Evolutionary conservation across 2,888 invertebrate species (phyloP).

Genomic region (Temnothorax ravouxi): DNA sequence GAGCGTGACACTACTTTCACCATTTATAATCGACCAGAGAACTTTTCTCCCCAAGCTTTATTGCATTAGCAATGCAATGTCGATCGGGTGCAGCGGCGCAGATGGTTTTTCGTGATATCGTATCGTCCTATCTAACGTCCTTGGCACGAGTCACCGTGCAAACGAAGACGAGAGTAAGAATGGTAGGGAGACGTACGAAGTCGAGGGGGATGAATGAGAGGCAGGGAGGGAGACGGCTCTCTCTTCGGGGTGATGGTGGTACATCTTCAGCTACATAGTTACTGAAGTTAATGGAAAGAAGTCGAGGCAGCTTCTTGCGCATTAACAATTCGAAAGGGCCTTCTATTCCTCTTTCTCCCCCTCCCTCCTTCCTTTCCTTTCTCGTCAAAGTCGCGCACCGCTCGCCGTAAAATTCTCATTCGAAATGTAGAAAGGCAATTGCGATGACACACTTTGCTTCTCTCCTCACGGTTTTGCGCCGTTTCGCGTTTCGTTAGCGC

Average conservation of each 20-base stretch:
- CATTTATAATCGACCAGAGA: constrained; percentile 23
- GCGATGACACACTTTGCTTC: constrained; percentile 8
- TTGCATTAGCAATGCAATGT: constrained; percentile 55
- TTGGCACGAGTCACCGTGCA: constrained; percentile 58
- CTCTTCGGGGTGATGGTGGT: constrained; percentile 17
- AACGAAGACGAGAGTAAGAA: constrained; percentile 54
- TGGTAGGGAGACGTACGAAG: constrained; percentile 10
- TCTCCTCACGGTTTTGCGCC: constrained; percentile 10
- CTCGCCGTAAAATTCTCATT: constrained; percentile 42
- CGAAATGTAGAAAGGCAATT: constrained; percentile 54
- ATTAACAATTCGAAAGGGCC: constrained; percentile 61
- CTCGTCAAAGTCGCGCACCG: constrained; percentile 35
- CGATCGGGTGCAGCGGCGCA: constrained; percentile 36
- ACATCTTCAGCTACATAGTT: constrained; percentile 56
- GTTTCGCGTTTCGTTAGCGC: constrained; percentile 52
- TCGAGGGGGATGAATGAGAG: constrained; percentile 7
- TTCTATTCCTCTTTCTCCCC: neutral
- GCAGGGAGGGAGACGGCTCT: neutral
- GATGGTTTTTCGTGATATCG: constrained; percentile 60
- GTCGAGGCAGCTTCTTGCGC: constrained; percentile 52
- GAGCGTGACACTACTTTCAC: neutral
- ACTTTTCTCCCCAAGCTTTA: constrained; percentile 35
- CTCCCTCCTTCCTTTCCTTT: neutral
- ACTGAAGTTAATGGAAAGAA: constrained; percentile 64
- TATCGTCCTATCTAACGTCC: constrained; percentile 61